A percentile compares a stretch with the other conserved stretches of the same genome.
Evolutionary conservation across 2,888 invertebrate species (phyloP).

Genomic region (Drosophila kuntzei): DNA sequence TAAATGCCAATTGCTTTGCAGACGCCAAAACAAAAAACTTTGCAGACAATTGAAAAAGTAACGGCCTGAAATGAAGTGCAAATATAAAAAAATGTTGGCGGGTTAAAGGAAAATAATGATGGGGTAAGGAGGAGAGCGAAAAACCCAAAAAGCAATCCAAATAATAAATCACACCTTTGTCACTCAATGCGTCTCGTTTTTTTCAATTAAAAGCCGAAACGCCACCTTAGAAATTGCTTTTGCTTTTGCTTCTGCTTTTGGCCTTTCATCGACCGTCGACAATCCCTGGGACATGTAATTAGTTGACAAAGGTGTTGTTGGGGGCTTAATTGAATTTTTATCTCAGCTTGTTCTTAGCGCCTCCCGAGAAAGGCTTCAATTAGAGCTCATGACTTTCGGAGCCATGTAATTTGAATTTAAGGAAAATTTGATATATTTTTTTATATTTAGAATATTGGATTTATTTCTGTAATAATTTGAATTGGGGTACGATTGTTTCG

Average conservation of each 20-base stretch:
- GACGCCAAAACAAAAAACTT: constrained; percentile 40
- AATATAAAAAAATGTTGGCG: constrained; percentile 37
- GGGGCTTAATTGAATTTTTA: constrained; percentile 76
- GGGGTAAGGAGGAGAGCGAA: constrained; percentile 6
- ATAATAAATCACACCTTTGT: constrained; percentile 79
- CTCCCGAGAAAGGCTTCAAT: constrained; percentile 41
- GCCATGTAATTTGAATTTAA: too few species aligned
- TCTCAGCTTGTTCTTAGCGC: constrained; percentile 55
- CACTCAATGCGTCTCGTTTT: constrained; percentile 64
- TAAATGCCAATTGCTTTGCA: constrained; percentile 51
- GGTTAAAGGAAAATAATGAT: constrained; percentile 15
- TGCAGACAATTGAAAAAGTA: constrained; percentile 59
- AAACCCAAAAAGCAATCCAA: constrained; percentile 63
- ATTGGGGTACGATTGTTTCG: not conserved
- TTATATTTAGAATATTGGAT: not conserved
- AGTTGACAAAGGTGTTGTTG: constrained; percentile 77
- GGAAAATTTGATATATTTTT: constrained; percentile 30
- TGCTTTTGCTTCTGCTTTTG: constrained; percentile 30
- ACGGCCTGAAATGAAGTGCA: constrained; percentile 55
- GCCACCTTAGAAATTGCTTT: constrained; percentile 60
- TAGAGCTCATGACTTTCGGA: constrained; percentile 26
- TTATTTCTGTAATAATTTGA: not conserved
- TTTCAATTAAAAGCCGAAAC: constrained; percentile 73
- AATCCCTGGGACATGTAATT: constrained; percentile 67
- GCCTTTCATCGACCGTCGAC: constrained; percentile 62